Conservation (phyloP, 2,888 invertebrate genomes). For the Vanessa cardui region DNA sequence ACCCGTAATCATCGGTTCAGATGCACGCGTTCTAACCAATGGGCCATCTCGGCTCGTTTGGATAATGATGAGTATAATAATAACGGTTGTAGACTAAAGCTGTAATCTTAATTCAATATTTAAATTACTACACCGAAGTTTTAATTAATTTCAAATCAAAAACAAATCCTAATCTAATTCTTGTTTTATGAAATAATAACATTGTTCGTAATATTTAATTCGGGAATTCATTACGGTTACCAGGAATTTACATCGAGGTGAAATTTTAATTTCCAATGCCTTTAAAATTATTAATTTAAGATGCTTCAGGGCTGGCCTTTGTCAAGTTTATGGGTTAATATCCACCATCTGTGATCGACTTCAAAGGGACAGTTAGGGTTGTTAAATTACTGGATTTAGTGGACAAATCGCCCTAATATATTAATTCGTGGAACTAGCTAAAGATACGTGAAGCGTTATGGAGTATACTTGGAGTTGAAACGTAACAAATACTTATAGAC, state of each 20-base stretch:
- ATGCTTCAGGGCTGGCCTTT: constrained; percentile 8
- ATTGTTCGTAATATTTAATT: constrained; percentile 8
- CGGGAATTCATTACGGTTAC: background rate
- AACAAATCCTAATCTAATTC: too few relatives aligned
- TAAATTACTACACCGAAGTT: too few relatives aligned
- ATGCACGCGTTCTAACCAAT: too few relatives aligned
- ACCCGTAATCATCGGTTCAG: too few relatives aligned
- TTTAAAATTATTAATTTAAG: constrained; percentile 19
- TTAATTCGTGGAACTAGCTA: constrained; percentile 1
- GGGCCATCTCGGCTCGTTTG: too few relatives aligned
- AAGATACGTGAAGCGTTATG: constrained; percentile 12
- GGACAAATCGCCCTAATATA: constrained; percentile 14
- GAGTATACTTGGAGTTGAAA: background rate
- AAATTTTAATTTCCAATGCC: constrained; percentile 15
- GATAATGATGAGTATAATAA: too few relatives aligned
- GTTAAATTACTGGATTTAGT: constrained; percentile 35
- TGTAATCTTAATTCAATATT: too few relatives aligned
- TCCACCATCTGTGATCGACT: constrained; percentile 45
- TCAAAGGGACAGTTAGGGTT: constrained; percentile 46
- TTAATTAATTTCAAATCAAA: too few relatives aligned
- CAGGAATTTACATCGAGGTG: background rate
- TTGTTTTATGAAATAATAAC: constrained; percentile 6
- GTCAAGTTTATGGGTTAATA: constrained; percentile 17
- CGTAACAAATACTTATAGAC: too few relatives aligned
- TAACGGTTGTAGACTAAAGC: too few relatives aligned